Evolutionary conservation across 2,797 vertebrate species (phyloP), one percentile per base, ranked within the genome.

Genomic region (Brachyrhaphis roseni): DNA sequence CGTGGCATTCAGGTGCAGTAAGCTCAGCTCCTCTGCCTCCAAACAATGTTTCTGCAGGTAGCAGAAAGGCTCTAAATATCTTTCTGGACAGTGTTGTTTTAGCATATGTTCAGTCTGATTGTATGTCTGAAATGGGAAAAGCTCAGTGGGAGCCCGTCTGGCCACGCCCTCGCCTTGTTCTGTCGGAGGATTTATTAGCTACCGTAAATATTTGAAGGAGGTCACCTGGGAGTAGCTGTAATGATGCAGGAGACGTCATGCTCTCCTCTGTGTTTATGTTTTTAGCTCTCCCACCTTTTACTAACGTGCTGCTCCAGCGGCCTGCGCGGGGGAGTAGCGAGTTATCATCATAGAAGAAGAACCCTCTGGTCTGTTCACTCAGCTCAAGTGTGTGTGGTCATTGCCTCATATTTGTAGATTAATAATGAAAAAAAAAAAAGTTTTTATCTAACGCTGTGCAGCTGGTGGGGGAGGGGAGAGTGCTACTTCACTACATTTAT

Each of bases 191-290:
- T 94, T 92, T 92, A 94, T 91, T 85, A 76, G 82, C 74, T 64
- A 49, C 82, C 59, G 51, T 93, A 92, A 93, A 92, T 87, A 89
- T 93, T 92, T 91, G 84, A 89, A 84, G 34, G 75, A 76, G 77
- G 64, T 90, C 91, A 73, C 77, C 76, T 82, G 87, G 88, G 90
- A 92, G 86, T 88, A 76, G 76, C 49, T 86, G 78, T 78, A 87
- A 72, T 86, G 86, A 92, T 78, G 86, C 68, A 78, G 73, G 83
- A 78, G 78, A 80, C 64, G 1, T 68, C 87, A 78, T 86, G 85
- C 84, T 77, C 84, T 90, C 64, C 72, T 53, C 74, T 36, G 80
- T 92, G 90, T 94, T 94, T 93, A 90, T 83, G 89, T 80, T 90
- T 36, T 66, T 82, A 91, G 88, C 83, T 64, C 89, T 81, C 79